phyloP scores from a whole-genome alignment of 2,888 invertebrate species.

The Coelinius sp. region DNA sequence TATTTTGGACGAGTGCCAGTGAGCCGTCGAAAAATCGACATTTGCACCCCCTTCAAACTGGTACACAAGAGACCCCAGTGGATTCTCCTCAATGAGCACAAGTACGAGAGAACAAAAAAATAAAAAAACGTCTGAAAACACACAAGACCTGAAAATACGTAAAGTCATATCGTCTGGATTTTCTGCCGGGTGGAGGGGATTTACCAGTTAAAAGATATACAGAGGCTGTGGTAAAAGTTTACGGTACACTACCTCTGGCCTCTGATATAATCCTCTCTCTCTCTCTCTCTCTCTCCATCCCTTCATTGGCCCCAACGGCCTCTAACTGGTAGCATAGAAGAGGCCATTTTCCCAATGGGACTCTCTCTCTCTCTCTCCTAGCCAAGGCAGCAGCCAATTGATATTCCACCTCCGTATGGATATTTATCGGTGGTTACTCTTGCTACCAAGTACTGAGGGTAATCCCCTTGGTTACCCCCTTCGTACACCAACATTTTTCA shows the following conservation, averaged over 20 bases:
- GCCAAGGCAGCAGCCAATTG: conserved; percentile 41
- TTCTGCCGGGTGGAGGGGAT: conserved; percentile 44
- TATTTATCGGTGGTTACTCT: conserved; percentile 39
- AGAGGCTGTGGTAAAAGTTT: conserved; percentile 21
- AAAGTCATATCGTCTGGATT: conserved; percentile 46
- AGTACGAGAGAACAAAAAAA: conserved; percentile 24
- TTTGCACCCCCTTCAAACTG: neutral
- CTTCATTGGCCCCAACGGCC: conserved; percentile 27
- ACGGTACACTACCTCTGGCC: neutral
- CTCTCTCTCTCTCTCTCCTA: neutral
- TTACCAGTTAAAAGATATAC: conserved; percentile 49
- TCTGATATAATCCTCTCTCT: neutral
- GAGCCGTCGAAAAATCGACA: conserved; percentile 17
- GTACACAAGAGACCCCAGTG: conserved; percentile 27
- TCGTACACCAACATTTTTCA: conserved; percentile 44
- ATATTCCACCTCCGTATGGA: conserved; percentile 40
- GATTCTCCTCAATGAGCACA: neutral
- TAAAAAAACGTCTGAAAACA: neutral
- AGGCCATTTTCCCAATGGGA: conserved; percentile 34
- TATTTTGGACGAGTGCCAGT: conserved; percentile 36
- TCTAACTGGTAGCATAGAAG: conserved; percentile 16
- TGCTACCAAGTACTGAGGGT: conserved; percentile 37
- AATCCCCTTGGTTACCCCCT: conserved; percentile 35
- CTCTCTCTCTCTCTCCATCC: conserved; percentile 23
- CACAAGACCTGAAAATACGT: conserved; percentile 34